These are phyloP conservation scores for Planococcus citri DNA, from an alignment of 1,140 invertebrate genomes.

Conservation along the genomic window DNA sequence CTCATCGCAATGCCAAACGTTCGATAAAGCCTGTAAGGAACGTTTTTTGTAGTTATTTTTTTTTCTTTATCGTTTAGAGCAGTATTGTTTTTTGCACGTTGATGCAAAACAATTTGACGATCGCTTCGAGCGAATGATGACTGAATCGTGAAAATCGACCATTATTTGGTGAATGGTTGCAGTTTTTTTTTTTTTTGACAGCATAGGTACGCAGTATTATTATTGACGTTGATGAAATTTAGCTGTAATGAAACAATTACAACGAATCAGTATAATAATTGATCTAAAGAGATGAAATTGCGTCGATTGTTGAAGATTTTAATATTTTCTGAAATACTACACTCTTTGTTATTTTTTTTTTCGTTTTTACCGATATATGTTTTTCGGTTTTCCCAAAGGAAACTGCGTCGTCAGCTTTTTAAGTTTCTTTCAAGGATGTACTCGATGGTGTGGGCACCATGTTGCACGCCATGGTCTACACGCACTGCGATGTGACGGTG, in stretches of 20 bases:
- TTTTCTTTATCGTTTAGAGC: neutral
- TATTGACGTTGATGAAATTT: no score
- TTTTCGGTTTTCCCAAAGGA: constrained; percentile 21
- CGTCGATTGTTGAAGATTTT: no score
- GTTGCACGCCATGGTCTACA: constrained; percentile 13
- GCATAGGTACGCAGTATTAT: no score
- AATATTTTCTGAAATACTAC: neutral
- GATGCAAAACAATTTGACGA: no score
- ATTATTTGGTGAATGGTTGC: no score
- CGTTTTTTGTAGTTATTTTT: constrained; percentile 11
- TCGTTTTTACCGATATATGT: constrained; percentile 23
- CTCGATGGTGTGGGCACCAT: constrained; percentile 14
- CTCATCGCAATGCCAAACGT: neutral
- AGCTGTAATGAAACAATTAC: no score
- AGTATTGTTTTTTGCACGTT: no score
- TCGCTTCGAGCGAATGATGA: no score
- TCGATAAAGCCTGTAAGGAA: neutral
- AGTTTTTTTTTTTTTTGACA: no score
- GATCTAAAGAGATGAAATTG: no score
- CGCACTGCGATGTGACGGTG: constrained; percentile 10
- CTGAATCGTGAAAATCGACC: no score
- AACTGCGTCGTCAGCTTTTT: constrained; percentile 15
- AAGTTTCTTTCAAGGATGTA: constrained; percentile 18
- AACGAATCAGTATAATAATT: no score
- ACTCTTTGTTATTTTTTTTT: constrained; percentile 15